A percentile compares a stretch with the other conserved stretches of the same genome.
Evolutionary conservation across 2,113 vertebrate genomes (phyloP).

Genomic region (Apodemus sylvaticus): DNA sequence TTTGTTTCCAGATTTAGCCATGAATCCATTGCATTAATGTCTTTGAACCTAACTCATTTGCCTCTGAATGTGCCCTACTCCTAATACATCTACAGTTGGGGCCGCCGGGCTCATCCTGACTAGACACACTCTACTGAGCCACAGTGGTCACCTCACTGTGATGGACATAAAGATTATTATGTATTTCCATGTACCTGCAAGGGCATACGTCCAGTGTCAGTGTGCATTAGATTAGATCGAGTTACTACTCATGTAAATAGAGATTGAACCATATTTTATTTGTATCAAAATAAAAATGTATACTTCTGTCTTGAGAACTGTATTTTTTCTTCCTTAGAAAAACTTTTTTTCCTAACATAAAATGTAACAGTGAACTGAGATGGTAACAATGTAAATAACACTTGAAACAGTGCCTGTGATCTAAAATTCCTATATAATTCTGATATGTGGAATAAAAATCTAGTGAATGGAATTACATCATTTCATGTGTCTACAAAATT

Average conservation of each 20-base stretch:
- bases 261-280: conserved; percentile 5
- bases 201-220: not conserved
- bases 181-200: not conserved
- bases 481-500: not conserved
- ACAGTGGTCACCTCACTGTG: not conserved
- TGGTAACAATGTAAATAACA: not conserved
- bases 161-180: not conserved
- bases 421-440: not conserved
- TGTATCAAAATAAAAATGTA: conserved; percentile 42
- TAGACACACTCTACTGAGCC: not conserved
- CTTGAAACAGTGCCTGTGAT: not conserved
- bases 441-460: conserved; percentile 16
- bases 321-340: conserved; percentile 6
- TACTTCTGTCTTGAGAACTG: conserved; percentile 25
- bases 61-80: not conserved
- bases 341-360: conserved; percentile 18
- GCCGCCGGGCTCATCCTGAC: not conserved
- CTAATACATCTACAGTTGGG: not conserved
- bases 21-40: not conserved
- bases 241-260: not conserved
- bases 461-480: not conserved
- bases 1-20: not conserved
- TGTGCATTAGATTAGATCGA: not conserved
- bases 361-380: conserved; percentile 7
- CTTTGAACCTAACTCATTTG: not conserved